These are phyloP conservation scores for Garrulus glandarius DNA, from an alignment of 2,797 vertebrate genomes.

Conservation along the genomic window DNA sequence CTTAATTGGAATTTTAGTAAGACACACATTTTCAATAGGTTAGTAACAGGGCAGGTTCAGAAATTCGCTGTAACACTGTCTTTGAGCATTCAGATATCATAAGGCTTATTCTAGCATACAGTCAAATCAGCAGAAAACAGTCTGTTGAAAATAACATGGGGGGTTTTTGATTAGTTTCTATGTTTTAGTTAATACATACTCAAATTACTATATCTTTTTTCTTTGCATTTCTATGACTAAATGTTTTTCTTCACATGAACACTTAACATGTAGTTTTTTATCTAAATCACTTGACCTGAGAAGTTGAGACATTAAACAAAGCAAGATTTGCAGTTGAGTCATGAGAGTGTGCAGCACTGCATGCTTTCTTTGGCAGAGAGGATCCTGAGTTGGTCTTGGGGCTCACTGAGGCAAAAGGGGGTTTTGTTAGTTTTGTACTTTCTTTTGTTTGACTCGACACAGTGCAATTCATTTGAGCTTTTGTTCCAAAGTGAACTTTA, in stretches of 20 bases:
- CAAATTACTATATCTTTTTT: background rate
- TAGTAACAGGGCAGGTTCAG: background rate
- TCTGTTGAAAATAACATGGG: background rate
- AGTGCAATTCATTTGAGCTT: background rate
- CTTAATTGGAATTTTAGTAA: background rate
- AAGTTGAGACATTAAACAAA: background rate
- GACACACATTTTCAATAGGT: background rate
- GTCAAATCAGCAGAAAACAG: background rate
- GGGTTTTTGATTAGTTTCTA: background rate
- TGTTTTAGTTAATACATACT: background rate
- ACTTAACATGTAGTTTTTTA: background rate
- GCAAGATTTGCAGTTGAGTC: background rate
- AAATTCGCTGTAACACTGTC: background rate
- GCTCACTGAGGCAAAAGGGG: constrained; percentile 4
- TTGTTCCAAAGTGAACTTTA: constrained; percentile 1
- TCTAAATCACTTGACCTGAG: constrained; percentile 22
- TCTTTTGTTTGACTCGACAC: constrained; percentile 2
- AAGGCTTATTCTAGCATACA: background rate
- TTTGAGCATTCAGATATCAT: background rate
- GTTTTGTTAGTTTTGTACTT: constrained; percentile 17
- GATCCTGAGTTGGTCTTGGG: background rate
- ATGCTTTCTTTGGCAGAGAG: background rate
- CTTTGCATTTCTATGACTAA: background rate
- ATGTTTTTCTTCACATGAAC: background rate
- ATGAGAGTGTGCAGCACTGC: background rate